A percentile compares a stretch with the other conserved stretches of the same genome.
phyloP scores from a whole-genome alignment of 2,797 vertebrate genomes.

The Aulostomus chinensis region DNA sequence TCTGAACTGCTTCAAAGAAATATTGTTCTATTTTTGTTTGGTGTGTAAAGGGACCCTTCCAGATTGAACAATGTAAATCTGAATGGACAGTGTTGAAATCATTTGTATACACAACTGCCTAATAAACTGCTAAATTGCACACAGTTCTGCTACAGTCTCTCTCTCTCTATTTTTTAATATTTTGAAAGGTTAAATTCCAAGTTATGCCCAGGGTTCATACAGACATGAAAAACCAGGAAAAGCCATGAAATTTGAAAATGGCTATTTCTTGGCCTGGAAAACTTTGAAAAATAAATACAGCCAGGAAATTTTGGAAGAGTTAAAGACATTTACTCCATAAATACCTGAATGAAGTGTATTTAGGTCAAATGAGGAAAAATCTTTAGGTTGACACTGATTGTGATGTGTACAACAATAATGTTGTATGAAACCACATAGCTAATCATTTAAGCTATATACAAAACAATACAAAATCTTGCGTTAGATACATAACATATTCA shows the following conservation, averaged over 20 bases:
- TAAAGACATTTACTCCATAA: too few relatives aligned
- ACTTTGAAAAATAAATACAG: too few relatives aligned
- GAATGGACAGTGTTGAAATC: constrained; percentile 79
- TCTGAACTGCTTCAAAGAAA: constrained; percentile 69
- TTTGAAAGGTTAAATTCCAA: background rate
- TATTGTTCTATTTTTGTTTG: constrained; percentile 72
- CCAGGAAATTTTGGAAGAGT: too few relatives aligned
- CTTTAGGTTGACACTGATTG: too few relatives aligned
- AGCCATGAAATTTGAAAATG: background rate
- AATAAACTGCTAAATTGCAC: constrained; percentile 85
- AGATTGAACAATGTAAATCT: constrained; percentile 78
- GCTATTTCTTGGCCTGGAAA: too few relatives aligned
- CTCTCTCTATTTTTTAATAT: background rate
- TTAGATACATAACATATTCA: too few relatives aligned
- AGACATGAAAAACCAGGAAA: background rate
- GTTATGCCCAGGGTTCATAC: background rate
- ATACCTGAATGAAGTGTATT: too few relatives aligned
- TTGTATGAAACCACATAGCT: too few relatives aligned
- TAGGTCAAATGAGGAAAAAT: too few relatives aligned
- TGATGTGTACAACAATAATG: too few relatives aligned
- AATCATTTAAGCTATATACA: too few relatives aligned
- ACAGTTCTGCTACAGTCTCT: constrained; percentile 20
- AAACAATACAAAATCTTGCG: too few relatives aligned
- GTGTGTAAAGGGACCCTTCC: constrained; percentile 72
- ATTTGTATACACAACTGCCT: constrained; percentile 85